These are phyloP conservation scores for Dynastes hyllus DNA, from an alignment of 2,888 invertebrate species.

Conservation along the genomic window DNA sequence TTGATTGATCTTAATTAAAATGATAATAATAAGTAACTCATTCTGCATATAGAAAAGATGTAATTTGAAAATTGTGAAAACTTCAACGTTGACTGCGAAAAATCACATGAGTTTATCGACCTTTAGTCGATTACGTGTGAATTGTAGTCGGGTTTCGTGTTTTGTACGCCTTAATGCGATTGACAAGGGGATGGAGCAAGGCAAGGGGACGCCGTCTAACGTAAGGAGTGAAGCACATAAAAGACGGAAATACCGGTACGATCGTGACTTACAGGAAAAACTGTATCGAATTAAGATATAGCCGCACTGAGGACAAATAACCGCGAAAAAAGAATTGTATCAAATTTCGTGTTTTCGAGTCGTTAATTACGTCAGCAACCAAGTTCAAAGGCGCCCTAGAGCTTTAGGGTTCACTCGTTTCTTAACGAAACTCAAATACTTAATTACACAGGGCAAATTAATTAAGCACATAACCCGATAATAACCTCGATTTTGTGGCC, in stretches of 20 bases:
- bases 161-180: no score
- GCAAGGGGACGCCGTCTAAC: no score
- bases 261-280: constrained; percentile 5
- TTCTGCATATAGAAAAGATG: background rate
- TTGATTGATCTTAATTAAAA: no score
- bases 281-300: background rate
- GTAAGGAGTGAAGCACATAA: background rate
- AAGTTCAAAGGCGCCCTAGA: background rate
- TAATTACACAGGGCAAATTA: no score
- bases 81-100: background rate
- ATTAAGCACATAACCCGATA: no score
- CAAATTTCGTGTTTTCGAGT: background rate
- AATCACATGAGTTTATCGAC: background rate
- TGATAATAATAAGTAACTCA: no score
- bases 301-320: background rate
- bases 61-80: background rate
- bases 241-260: background rate
- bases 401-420: no score
- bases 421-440: no score
- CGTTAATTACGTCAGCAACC: background rate
- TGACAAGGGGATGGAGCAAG: no score
- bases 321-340: background rate
- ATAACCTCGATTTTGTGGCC: no score
- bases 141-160: background rate
- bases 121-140: background rate